Base-by-base conservation (phyloP, 1,140 invertebrate species). In the Zaprionus tsacasi region DNA sequence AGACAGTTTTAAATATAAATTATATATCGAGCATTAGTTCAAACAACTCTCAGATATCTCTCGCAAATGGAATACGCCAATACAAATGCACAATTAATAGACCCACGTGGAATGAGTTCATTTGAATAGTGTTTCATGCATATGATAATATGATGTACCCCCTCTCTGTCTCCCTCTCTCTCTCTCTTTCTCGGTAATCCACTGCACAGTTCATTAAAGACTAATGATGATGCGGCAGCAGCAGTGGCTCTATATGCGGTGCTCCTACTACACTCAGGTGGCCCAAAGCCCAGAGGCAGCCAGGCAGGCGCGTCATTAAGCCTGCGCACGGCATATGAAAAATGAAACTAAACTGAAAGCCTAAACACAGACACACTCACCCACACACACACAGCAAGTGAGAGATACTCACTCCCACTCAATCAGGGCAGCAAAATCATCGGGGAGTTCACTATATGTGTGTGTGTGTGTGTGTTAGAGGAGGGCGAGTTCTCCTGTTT, bases 321-420 rank as follows among this genome's bases (percentile, higher is more conserved):
- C 33, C 67, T 57, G 55, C 50, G 58, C 83, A 79, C 63, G 77
- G 80, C 69, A 88, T 75, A 88, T 88, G 67, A 82, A 87, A 87
- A 88, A 87, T 87, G 76, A 86, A 86, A 82, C 70, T 75, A 50
- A 66, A 81, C 78, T 65, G 67, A 64, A 52, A 64, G 71, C 57
- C 66, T 43, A 35, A 72, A 50, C 70, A 58, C 61, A 70, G 8
- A 13, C 48, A 65, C 40, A 54, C 56, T 48, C 21, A 15, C 43
- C 50, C 8, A 43, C 27, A 59, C 15, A 40, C 45, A 57, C 2
- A n/a, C 21, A 63, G 1, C 35, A 25, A 25, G 55, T 13, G 2
- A 38, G 17, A 35, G 33, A 65, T 59, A 33, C 63, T 36, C 52
- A 73, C 68, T 70, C 73, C 67, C 80, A 72, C 70, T 54, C 75